Base-by-base conservation (phyloP, 1,140 invertebrate species). In the Drosophila varians region DNA sequence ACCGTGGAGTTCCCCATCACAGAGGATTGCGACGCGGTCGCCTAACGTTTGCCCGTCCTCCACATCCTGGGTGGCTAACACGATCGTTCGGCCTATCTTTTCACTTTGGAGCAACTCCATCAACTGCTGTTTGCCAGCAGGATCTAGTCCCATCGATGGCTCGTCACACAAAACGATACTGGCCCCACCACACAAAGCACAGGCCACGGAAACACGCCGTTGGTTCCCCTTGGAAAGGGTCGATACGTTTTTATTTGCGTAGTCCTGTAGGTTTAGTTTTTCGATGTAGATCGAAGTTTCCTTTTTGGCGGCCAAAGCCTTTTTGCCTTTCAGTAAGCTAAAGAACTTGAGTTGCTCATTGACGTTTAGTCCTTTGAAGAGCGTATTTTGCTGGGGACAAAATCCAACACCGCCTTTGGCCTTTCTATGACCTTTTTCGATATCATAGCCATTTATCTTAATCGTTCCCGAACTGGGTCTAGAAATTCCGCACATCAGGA, bases 51-150 rank as follows among this genome's bases (percentile, higher is more conserved):
- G 98, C 34, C 98, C 98, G 92, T 99, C 98, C 91, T 99, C 98
- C 97, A 99, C 98, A 91, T 97, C 98, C 92, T 99, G 98, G 9
- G 98, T 99, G n/a, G 97, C 97, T 31, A 99, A 92, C 1, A 99
- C 91, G 56, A 99, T 95, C 4, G 97, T 98, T 42, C 93, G 91
- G 0, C 91, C 91, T 14, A 77, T 76, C 64, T 93, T 93, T 70
- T 94, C 93, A 34, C 77, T 77, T 72, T 93, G 90, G 23, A 98
- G 91, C 26, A 98, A 90, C 88, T 98, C 95, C 98, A 98, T 99
- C 2, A 97, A 95, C 43, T 95, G 94, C 61, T 97, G 92, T 56
- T 98, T 93, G 0, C 97, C 97, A 74, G 96, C 94, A 2, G 98
- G 97, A 93, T 99, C 98, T 93, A 99, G 96, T 38, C 98, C 98